Conservation (phyloP, 2,888 invertebrate species). For the Eretmocerus hayati region DNA sequence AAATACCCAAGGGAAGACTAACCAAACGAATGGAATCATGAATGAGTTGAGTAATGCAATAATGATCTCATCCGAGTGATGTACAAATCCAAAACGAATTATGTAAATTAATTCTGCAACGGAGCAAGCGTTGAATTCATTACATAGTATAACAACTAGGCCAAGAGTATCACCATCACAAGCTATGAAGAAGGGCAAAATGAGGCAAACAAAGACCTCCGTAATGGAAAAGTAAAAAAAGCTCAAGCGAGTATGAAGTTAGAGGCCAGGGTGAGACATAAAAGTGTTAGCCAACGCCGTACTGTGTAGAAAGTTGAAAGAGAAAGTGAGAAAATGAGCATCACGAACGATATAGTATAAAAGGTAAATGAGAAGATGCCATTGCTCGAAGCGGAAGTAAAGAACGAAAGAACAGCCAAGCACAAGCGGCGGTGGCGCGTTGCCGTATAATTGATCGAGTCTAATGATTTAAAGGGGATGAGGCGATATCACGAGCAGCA, state of each 20-base stretch:
- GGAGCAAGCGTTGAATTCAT: conserved; percentile 3
- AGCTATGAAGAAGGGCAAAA: conserved; percentile 1
- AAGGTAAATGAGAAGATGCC: conserved; percentile 15
- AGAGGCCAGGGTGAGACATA: neutral
- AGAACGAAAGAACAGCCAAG: conserved; percentile 24
- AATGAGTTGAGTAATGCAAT: conserved; percentile 8
- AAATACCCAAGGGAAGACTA: neutral
- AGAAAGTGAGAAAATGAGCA: conserved; percentile 21
- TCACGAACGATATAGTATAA: conserved; percentile 1
- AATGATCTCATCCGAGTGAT: conserved; percentile 16
- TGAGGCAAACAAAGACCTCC: conserved; percentile 14
- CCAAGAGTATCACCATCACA: conserved; percentile 3
- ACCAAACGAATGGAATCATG: neutral
- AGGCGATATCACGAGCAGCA: conserved; percentile 24
- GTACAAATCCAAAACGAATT: conserved; percentile 24
- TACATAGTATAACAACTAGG: conserved; percentile 6
- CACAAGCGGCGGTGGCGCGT: no score
- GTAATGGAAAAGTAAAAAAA: conserved; percentile 1
- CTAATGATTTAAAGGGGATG: conserved; percentile 44
- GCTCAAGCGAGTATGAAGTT: conserved; percentile 3
- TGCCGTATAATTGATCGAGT: conserved; percentile 41
- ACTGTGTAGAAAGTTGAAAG: conserved; percentile 6
- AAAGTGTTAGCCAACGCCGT: neutral
- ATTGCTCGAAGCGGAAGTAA: conserved; percentile 12
- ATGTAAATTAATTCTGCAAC: conserved; percentile 11